A percentile compares a stretch with the other conserved stretches of the same genome.
Conservation (phyloP, 2,797 vertebrate genomes). For the Sarcoramphus papa region DNA sequence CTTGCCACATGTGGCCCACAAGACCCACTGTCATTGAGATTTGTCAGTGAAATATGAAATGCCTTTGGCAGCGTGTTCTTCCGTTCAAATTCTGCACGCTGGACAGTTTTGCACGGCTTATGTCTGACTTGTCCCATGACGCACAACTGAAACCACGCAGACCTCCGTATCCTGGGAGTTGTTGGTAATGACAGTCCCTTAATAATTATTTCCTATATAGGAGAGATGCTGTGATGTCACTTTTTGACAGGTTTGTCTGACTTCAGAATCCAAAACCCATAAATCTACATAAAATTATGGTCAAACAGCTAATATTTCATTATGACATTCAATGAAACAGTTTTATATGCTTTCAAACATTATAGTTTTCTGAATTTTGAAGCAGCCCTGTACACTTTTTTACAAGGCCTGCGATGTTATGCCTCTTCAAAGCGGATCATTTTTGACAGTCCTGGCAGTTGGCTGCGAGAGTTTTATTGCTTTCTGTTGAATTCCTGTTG, state of each 20-base stretch:
- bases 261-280: background rate
- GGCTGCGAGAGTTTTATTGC: slow-evolving; percentile 56
- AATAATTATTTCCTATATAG: background rate
- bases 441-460: slow-evolving; percentile 63
- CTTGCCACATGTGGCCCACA: background rate
- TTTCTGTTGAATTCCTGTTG: slow-evolving; percentile 69
- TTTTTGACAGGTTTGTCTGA: background rate
- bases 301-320: slow-evolving; percentile 12
- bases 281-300: background rate
- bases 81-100: background rate
- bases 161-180: background rate
- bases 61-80: background rate
- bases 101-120: background rate
- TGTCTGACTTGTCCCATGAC: background rate
- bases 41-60: background rate
- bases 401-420: background rate
- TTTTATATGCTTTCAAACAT: slow-evolving; percentile 19
- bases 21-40: rapidly evolving
- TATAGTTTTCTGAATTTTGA: background rate
- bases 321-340: background rate
- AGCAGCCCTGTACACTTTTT: background rate
- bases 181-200: background rate
- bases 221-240: background rate
- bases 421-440: slow-evolving; percentile 56
- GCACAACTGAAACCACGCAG: background rate